Base-by-base conservation (phyloP, 2,888 invertebrate species). In the Lampropteryx suffumata region DNA sequence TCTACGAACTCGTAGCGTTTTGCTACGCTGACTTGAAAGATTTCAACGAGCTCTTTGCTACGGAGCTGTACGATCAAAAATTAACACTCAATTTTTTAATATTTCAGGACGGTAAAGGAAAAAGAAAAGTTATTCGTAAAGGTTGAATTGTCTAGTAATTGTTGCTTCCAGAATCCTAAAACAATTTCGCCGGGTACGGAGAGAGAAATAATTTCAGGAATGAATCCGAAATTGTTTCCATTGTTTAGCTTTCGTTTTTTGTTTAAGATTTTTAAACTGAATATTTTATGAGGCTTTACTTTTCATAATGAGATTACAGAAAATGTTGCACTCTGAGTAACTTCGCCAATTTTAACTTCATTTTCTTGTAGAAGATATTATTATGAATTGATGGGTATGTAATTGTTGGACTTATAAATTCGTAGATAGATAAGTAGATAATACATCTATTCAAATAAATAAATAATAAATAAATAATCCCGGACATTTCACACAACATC, bases 201-300 rank as follows among this genome's bases (percentile, higher is more conserved):
- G 49, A 53, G 37, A 39, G 54, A 55, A 59, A 57, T 59, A 67
- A 69, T 71, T 71, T 62, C 45, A 43, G 55, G 63, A 63, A 69
- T 61, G 57, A 64, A 62, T 64, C 55, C 51, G 50, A 61, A 66
- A 66, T 64, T 67, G 64, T 65, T 67, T 61, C 57, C 57, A 56
- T 69, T 63, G 50, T 58, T 58, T 46, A 55, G 55, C 50, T 55
- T 60, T 49, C 50, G 45, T 55, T 59, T 56, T 49, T 61, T 59
- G 52, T 61, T 59, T 49, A 58, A 51, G 55, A 61, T 61, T 57
- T 60, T 57, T 58, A 48, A 35, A 54, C 58, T 54, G 59, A 55
- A 57, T 51, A 51, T 61, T 62, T 62, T 50, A 55, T 50, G 47
- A 43, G 48, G 48, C 43, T 42, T 52, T 56, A 52, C 54, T 52